These are phyloP conservation scores for Apostichopus californicus DNA, from an alignment of 35 echinoderm and acorn worm genomes.

Conservation along the genomic window DNA sequence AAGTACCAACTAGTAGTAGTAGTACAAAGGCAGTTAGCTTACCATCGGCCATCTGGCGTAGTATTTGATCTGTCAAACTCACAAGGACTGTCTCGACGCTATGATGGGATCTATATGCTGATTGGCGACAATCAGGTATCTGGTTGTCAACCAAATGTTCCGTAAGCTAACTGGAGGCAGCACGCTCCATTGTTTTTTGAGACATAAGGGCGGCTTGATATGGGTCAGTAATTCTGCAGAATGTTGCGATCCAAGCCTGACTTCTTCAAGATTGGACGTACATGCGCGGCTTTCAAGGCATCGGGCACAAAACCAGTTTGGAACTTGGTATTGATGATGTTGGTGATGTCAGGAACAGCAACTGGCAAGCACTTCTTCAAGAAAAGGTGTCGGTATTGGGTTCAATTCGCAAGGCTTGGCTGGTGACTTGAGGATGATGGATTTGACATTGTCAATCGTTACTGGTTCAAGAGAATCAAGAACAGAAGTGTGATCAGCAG, in stretches of 20 bases:
- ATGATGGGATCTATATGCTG: neutral
- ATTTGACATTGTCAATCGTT: no score
- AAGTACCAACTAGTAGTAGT: no score
- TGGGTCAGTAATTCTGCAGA: slow-evolving; percentile 16
- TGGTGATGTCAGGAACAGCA: no score
- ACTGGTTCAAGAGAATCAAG: no score
- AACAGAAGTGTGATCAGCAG: no score
- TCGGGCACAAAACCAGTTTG: neutral
- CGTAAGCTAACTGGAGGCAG: neutral
- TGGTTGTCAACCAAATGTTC: neutral
- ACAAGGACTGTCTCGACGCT: neutral
- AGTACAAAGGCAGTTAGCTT: neutral
- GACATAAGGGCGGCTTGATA: neutral
- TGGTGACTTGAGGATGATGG: no score
- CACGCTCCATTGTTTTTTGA: neutral
- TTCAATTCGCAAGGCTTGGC: no score
- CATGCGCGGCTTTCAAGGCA: neutral
- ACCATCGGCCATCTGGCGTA: neutral
- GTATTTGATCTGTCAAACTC: neutral
- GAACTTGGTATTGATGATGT: neutral
- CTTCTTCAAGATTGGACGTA: neutral
- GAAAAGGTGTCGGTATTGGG: no score
- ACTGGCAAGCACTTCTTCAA: no score
- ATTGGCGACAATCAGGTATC: neutral
- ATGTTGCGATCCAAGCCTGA: neutral